A percentile compares a stretch with the other conserved stretches of the same genome.
phyloP scores from a whole-genome alignment of 2,888 invertebrate genomes.

The Zeuzera pyrina region DNA sequence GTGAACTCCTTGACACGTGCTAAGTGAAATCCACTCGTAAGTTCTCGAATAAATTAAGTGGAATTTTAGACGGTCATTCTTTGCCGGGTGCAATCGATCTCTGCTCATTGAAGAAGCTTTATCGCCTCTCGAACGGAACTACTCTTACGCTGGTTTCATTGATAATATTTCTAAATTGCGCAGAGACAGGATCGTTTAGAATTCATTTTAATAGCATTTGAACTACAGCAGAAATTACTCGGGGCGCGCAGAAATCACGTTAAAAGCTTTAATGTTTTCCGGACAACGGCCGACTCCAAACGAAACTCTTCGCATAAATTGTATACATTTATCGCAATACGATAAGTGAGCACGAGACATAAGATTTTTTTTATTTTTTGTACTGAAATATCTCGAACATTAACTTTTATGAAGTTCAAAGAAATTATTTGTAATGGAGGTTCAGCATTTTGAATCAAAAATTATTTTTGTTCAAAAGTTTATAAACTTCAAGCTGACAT shows the following conservation, averaged over 20 bases:
- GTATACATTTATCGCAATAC: slow-evolving; percentile 15
- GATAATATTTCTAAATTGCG: slow-evolving; percentile 22
- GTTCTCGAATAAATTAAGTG: slow-evolving; percentile 35
- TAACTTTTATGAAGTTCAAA: too few relatives aligned
- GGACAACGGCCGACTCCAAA: slow-evolving; percentile 31
- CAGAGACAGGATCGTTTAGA: slow-evolving; percentile 20
- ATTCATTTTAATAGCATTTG: slow-evolving; percentile 42
- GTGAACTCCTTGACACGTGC: slow-evolving; percentile 46
- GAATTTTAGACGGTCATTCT: slow-evolving; percentile 23
- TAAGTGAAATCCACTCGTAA: slow-evolving; percentile 47
- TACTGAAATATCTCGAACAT: too few relatives aligned
- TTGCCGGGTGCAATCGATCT: slow-evolving; percentile 7
- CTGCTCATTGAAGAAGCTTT: slow-evolving; percentile 3
- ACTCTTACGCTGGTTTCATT: slow-evolving; percentile 6
- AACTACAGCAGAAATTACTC: slow-evolving; percentile 35
- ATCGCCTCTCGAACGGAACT: slow-evolving; percentile 3
- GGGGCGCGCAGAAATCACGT: slow-evolving; percentile 30
- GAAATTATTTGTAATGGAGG: too few relatives aligned
- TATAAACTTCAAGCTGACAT: too few relatives aligned
- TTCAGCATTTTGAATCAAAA: too few relatives aligned
- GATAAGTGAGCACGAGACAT: slow-evolving; percentile 11
- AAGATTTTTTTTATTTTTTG: too few relatives aligned
- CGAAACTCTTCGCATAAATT: slow-evolving; percentile 24
- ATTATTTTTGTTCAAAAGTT: too few relatives aligned
- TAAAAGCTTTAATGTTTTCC: slow-evolving; percentile 58